Percentiles rank a stretch among this genome's conserved stretches.
Evolutionary conservation across 1,140 invertebrate species (phyloP).

Genomic region (Megathymus violae): DNA sequence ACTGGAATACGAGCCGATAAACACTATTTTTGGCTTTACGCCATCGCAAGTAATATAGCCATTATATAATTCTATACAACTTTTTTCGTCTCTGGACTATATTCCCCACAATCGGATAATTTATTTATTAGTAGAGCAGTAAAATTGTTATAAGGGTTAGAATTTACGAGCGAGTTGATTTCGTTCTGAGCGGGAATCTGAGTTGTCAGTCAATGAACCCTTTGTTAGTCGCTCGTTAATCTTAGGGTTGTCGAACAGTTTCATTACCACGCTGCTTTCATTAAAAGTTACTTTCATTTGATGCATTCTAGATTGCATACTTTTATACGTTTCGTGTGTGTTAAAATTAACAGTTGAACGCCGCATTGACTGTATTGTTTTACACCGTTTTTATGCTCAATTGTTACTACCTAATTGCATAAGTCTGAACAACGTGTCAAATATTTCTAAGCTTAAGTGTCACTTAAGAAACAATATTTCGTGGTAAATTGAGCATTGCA

Average conservation of each 20-base stretch:
- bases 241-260: conserved; percentile 50
- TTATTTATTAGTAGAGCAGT: conserved; percentile 77
- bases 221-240: conserved; percentile 60
- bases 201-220: conserved; percentile 62
- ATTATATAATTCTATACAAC: conserved; percentile 58
- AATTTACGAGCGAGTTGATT: conserved; percentile 70
- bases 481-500: too few species aligned
- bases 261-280: conserved; percentile 29
- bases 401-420: too few species aligned
- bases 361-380: background rate
- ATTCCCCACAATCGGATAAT: conserved; percentile 66
- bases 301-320: conserved; percentile 2
- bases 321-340: background rate
- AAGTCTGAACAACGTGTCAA: too few species aligned
- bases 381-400: background rate
- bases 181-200: conserved; percentile 61
- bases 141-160: conserved; percentile 67
- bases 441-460: too few species aligned
- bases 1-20: conserved; percentile 55
- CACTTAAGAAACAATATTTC: too few species aligned
- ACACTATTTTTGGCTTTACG: conserved; percentile 41
- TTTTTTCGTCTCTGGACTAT: conserved; percentile 43
- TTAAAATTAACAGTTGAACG: background rate
- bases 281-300: conserved; percentile 27
- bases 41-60: conserved; percentile 61